A percentile compares a stretch with the other conserved stretches of the same genome.
phyloP scores from a whole-genome alignment of 2,888 invertebrate genomes.

The Diarsia rubi region DNA sequence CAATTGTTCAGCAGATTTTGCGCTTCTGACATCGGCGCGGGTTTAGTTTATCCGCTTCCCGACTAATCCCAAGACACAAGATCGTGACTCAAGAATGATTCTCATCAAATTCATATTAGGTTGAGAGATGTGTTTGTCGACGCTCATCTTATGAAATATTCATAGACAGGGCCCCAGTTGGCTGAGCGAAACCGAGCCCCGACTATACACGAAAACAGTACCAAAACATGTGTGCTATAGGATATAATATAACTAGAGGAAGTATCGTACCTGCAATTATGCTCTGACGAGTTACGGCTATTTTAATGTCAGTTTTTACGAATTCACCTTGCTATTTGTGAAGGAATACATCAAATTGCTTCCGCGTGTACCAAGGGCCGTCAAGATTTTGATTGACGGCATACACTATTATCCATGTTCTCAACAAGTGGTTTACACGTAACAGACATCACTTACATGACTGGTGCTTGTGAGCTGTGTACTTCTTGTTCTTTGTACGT shows the following conservation, averaged over 20 bases:
- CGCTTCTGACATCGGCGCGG: neutral
- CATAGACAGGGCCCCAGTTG: conserved; percentile 12
- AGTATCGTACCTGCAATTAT: conserved; percentile 22
- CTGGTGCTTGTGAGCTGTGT: neutral
- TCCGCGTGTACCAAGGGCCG: conserved; percentile 69
- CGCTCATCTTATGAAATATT: conserved; percentile 38
- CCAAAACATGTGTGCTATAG: neutral
- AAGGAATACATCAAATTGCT: conserved; percentile 57
- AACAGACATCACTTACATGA: conserved; percentile 21
- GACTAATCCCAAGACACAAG: too few relatives aligned
- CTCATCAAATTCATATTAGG: conserved; percentile 15
- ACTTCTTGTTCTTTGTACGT: conserved; percentile 3
- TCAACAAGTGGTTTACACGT: conserved; percentile 2
- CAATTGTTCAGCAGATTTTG: neutral
- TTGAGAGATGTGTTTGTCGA: neutral
- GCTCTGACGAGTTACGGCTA: conserved; percentile 39
- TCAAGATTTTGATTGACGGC: conserved; percentile 57
- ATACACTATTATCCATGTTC: conserved; percentile 27
- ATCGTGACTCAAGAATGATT: neutral
- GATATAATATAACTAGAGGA: conserved; percentile 10
- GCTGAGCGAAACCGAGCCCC: conserved; percentile 3
- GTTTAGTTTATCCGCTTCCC: neutral
- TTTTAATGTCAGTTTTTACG: conserved; percentile 56
- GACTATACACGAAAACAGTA: conserved; percentile 16
- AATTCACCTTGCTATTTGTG: conserved; percentile 57